Evolutionary conservation across 1,140 invertebrate species (phyloP).

Genomic region (Cataglyphis hispanica): DNA sequence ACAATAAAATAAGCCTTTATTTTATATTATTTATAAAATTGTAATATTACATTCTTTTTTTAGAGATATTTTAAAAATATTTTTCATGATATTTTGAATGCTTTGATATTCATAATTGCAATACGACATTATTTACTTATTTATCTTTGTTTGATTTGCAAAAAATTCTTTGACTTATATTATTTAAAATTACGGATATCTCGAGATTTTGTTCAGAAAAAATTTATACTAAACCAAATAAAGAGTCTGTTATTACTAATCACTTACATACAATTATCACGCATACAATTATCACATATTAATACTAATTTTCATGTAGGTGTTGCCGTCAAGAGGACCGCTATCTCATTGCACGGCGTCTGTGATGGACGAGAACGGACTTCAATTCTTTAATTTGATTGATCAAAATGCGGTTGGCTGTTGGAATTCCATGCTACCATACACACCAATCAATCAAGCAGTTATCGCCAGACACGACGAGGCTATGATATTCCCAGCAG

Average conservation of each 20-base stretch:
- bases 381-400: constrained; percentile 92
- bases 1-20: neutral
- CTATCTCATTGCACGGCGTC: constrained; percentile 90
- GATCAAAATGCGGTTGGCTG: constrained; percentile 93
- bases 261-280: no score
- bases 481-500: constrained; percentile 92
- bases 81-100: no score
- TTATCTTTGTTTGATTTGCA: neutral
- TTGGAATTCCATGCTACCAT: constrained; percentile 91
- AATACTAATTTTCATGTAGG: constrained; percentile 69
- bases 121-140: neutral
- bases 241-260: neutral
- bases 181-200: no score
- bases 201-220: no score
- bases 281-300: neutral
- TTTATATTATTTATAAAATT: neutral
- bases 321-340: constrained; percentile 88
- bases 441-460: constrained; percentile 89
- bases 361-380: constrained; percentile 90
- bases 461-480: constrained; percentile 91
- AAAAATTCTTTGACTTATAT: no score
- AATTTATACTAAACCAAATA: no score
- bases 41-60: neutral
- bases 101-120: neutral
- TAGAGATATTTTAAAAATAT: no score